Evolutionary conservation across 2,797 vertebrate genomes (phyloP), one percentile per base, ranked within the genome.

Genomic region (Sebastes minor): DNA sequence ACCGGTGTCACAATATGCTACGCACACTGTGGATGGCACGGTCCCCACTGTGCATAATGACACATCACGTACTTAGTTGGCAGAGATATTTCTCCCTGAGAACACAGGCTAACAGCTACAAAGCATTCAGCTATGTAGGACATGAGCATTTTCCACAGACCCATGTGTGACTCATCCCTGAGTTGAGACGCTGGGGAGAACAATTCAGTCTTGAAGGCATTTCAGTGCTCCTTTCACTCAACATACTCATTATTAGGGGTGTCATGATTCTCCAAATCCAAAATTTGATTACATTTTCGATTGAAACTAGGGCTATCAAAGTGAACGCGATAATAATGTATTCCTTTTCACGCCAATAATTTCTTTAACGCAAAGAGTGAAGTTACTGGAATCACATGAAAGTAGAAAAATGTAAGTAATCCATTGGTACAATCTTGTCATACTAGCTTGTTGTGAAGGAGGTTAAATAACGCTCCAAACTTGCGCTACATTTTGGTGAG

Each of bases 51-150:
- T 5, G 71, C 73, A 60, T 57, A 70, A 82, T 84, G 59, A 85
- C 76, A 83, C 76, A 73, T 89, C 81, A 81, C 32, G 73, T 68
- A 61, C 72, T 80, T 28, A 69, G 56, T 3, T 71, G 71, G 33
- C 32, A 22, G 33, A 65, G 46, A 63, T 2, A 0, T n/a, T 74
- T 67, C 52, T 72, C 62, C 57, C 35, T 16, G 63, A 78, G 38
- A 84, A 71, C 74, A 81, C 20, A 38, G 27, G 55, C 60, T 87
- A 81, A 64, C 35, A 80, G 53, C 53, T 65, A 68, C 35, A 74
- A 13, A 33, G 63, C 65, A 16, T 55, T 70, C 22, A 25, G 61
- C 23, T 35, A 13, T 25, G 20, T 65, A 76, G 76, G 79, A 74
- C 49, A 27, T 9, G n/a, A 71, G 5, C 27, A 32, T 76, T 77